phyloP scores from a whole-genome alignment of 2,113 vertebrate genomes.

The Catharus fuscescens region DNA sequence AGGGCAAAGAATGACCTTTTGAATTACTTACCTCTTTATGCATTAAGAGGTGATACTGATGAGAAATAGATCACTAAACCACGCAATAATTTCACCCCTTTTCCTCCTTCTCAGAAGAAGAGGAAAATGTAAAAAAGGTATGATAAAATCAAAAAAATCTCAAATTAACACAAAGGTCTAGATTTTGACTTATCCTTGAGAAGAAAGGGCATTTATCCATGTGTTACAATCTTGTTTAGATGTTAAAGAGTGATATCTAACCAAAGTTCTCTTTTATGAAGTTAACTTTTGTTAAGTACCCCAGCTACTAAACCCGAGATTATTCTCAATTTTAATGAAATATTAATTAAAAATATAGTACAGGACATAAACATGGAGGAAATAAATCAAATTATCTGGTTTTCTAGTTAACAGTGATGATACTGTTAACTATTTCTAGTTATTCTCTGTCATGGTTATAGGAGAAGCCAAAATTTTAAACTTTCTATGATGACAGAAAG shows the following conservation, averaged over 20 bases:
- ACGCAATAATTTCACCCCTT: fast-evolving
- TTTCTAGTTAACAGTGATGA: not conserved
- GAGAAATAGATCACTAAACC: not conserved
- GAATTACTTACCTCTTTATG: not conserved
- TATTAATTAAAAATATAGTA: not conserved
- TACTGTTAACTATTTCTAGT: not conserved
- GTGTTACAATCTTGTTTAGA: not conserved
- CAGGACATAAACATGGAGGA: not conserved
- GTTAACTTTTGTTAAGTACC: not conserved
- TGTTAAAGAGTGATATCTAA: not conserved
- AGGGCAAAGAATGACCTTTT: not conserved
- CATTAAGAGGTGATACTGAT: not conserved
- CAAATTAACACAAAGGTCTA: not conserved
- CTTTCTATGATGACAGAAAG: not conserved
- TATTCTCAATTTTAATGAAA: not conserved
- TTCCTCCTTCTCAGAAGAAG: not conserved
- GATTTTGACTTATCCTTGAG: not conserved
- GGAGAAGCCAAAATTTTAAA: not conserved
- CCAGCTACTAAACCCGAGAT: not conserved
- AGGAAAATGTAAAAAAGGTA: not conserved
- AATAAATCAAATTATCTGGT: not conserved
- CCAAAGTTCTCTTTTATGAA: not conserved
- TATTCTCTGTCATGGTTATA: not conserved
- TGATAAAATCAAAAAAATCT: not conserved
- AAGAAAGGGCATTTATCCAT: not conserved